Percentiles rank a stretch among this genome's conserved stretches.
phyloP scores from a whole-genome alignment of 2,888 invertebrate species.

The Atethmia centrago region DNA sequence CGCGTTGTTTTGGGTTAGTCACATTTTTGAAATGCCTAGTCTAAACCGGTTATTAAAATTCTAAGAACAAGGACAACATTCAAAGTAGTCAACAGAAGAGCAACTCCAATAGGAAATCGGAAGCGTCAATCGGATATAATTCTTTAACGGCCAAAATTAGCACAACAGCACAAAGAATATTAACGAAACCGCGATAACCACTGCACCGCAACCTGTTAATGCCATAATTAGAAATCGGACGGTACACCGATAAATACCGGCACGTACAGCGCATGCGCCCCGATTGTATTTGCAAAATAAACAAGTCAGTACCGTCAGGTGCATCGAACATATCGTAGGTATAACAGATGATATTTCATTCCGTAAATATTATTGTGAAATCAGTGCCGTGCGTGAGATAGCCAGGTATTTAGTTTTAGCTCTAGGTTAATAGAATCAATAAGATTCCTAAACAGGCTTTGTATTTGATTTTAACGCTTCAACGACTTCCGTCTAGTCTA shows the following conservation, averaged over 20 bases:
- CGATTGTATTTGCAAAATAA: conserved; percentile 68
- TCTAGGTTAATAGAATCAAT: conserved; percentile 39
- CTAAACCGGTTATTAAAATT: conserved; percentile 51
- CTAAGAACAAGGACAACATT: conserved; percentile 20
- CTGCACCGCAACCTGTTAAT: conserved; percentile 61
- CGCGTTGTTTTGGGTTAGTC: conserved; percentile 33
- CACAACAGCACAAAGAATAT: conserved; percentile 45
- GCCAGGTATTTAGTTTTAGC: conserved; percentile 28
- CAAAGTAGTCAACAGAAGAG: conserved; percentile 23
- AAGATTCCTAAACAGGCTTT: conserved; percentile 41
- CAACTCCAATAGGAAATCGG: conserved; percentile 51
- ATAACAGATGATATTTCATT: conserved; percentile 53
- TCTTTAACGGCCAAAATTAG: conserved; percentile 50
- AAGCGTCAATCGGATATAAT: conserved; percentile 49
- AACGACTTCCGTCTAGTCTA: conserved; percentile 53
- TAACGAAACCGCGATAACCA: conserved; percentile 63
- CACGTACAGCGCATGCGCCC: conserved; percentile 75
- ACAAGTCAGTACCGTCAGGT: conserved; percentile 65
- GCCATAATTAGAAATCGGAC: conserved; percentile 75
- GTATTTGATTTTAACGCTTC: conserved; percentile 52
- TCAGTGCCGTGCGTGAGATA: conserved; percentile 45
- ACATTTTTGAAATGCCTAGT: conserved; percentile 47
- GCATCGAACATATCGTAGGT: conserved; percentile 51
- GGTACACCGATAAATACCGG: conserved; percentile 68
- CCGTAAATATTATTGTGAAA: conserved; percentile 59